These are phyloP conservation scores for Ciconia stormi DNA, from an alignment of 2,113 vertebrate species.

Conservation along the genomic window DNA sequence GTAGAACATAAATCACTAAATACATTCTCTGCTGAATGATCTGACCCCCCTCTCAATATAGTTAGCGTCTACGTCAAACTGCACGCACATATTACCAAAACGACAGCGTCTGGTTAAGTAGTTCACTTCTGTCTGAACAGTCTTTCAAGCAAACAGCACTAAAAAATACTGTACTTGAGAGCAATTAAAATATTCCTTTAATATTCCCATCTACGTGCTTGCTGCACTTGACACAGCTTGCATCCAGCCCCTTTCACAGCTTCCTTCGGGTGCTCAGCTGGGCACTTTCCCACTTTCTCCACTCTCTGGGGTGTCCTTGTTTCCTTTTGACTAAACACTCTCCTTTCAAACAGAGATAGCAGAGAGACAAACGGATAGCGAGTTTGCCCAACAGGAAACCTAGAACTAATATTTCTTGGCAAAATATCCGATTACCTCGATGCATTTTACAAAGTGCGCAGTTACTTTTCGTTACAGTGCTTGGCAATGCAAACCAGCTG, in stretches of 20 bases:
- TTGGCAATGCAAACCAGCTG: not conserved
- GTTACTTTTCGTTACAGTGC: not conserved
- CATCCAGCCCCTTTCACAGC: not conserved
- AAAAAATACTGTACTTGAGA: not conserved
- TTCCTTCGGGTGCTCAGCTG: not conserved
- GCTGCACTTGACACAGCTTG: not conserved
- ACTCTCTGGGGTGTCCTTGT: not conserved
- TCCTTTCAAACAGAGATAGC: not conserved
- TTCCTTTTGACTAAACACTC: not conserved
- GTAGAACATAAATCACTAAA: not conserved
- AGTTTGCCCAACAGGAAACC: not conserved
- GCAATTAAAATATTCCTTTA: not conserved
- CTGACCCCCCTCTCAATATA: not conserved
- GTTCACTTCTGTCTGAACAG: not conserved
- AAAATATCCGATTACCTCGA: not conserved
- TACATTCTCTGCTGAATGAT: not conserved
- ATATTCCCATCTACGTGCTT: not conserved
- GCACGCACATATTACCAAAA: not conserved
- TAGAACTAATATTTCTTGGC: not conserved
- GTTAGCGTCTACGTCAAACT: not conserved
- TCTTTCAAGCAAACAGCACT: not conserved
- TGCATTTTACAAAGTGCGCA: not conserved
- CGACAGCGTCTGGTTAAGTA: not conserved
- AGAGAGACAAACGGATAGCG: not conserved
- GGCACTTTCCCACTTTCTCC: not conserved